Evolutionary conservation across 2,113 vertebrate genomes (phyloP).

Genomic region (Silurus glanis): DNA sequence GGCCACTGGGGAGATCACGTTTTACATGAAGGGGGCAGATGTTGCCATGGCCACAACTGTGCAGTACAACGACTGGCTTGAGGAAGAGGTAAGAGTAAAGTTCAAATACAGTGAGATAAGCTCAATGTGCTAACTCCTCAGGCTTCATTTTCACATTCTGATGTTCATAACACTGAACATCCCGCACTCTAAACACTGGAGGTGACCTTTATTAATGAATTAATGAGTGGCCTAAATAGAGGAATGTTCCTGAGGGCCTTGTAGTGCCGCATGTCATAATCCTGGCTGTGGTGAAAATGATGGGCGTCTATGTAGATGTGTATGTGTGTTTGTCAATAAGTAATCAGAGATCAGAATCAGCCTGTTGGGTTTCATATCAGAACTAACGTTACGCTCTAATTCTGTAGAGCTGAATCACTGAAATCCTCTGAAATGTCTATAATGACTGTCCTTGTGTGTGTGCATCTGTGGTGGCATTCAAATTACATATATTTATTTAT

Average conservation of each 20-base stretch:
- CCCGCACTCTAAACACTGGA: conserved; percentile 75
- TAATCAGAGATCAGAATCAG: conserved; percentile 67
- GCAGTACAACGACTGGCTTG: conserved; percentile 98
- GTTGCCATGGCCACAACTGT: conserved; percentile 94
- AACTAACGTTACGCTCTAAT: conserved; percentile 61
- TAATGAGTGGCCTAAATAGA: conserved; percentile 77
- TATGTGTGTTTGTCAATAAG: conserved; percentile 77
- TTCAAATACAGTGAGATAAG: not conserved
- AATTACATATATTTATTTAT: not conserved
- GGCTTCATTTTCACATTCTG: conserved; percentile 68
- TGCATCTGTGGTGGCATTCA: not conserved
- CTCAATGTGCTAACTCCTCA: not conserved
- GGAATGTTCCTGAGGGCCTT: conserved; percentile 54
- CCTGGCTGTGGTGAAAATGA: conserved; percentile 61
- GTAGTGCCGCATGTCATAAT: conserved; percentile 72
- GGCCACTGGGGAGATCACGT: conserved; percentile 89
- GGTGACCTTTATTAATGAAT: conserved; percentile 64
- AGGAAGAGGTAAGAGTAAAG: conserved; percentile 85
- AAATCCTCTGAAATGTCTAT: conserved; percentile 53
- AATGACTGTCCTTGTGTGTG: conserved; percentile 54
- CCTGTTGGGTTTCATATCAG: conserved; percentile 69
- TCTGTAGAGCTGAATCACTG: conserved; percentile 57
- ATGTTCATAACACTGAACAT: conserved; percentile 81
- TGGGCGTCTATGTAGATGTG: conserved; percentile 50
- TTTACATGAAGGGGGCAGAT: conserved; percentile 98